These are phyloP conservation scores for Helicoverpa assulta DNA, from an alignment of 2,888 invertebrate species.

Conservation along the genomic window DNA sequence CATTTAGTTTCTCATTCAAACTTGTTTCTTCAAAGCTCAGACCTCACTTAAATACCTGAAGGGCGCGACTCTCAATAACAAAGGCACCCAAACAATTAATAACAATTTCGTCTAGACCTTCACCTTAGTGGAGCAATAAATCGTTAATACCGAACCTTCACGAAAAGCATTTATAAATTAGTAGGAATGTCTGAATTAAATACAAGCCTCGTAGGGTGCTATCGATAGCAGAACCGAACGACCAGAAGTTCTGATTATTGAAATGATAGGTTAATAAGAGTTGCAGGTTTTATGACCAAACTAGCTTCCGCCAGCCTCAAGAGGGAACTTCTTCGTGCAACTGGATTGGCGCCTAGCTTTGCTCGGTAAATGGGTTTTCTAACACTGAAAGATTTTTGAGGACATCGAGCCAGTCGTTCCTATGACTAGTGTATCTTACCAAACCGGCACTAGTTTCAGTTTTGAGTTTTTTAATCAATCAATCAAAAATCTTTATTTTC, in stretches of 20 bases:
- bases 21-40: slow-evolving; percentile 3
- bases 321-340: too few relatives aligned
- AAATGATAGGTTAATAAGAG: too few relatives aligned
- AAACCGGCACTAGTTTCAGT: too few relatives aligned
- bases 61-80: not conserved
- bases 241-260: slow-evolving; percentile 17
- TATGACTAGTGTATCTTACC: too few relatives aligned
- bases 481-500: too few relatives aligned
- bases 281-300: too few relatives aligned
- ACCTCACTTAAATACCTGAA: slow-evolving; percentile 5
- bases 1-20: not conserved
- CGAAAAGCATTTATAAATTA: slow-evolving; percentile 55
- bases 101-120: slow-evolving; percentile 17
- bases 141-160: slow-evolving; percentile 51
- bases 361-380: too few relatives aligned
- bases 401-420: too few relatives aligned
- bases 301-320: too few relatives aligned
- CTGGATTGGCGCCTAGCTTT: too few relatives aligned
- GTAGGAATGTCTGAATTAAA: slow-evolving; percentile 53
- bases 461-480: too few relatives aligned
- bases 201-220: slow-evolving; percentile 48
- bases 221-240: slow-evolving; percentile 51
- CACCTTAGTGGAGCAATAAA: slow-evolving; percentile 36
- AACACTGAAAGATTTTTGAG: too few relatives aligned
- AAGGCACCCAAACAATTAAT: slow-evolving; percentile 28